These are phyloP conservation scores for Philaenus spumarius DNA, from an alignment of 1,140 invertebrate genomes.

Conservation along the genomic window DNA sequence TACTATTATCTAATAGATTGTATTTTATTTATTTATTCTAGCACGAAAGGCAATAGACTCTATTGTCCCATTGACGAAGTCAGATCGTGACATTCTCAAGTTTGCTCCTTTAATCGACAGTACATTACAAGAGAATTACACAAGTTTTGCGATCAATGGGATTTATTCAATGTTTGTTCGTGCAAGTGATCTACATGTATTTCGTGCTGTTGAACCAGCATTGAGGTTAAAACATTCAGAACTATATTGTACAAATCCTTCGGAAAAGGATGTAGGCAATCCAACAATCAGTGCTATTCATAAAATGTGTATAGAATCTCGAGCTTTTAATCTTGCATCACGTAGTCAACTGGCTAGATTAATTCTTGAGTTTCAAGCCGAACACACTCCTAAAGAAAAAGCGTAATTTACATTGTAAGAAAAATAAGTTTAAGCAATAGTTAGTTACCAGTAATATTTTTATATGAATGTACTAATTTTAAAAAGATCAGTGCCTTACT, in stretches of 20 bases:
- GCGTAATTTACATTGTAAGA: no score
- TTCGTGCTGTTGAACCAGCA: constrained; percentile 63
- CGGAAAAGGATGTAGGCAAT: constrained; percentile 7
- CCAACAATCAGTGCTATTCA: not conserved
- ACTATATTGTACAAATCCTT: constrained; percentile 4
- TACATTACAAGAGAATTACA: constrained; percentile 5
- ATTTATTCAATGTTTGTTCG: constrained; percentile 59
- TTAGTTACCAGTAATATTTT: no score
- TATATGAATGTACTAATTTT: no score
- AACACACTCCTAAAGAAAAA: not conserved
- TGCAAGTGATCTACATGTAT: constrained; percentile 52
- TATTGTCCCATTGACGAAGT: constrained; percentile 51
- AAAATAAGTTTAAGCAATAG: no score
- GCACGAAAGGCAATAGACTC: constrained; percentile 49
- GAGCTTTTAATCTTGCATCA: constrained; percentile 27
- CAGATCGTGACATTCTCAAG: constrained; percentile 51
- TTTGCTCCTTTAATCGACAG: constrained; percentile 13
- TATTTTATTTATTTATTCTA: constrained; percentile 22
- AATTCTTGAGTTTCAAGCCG: constrained; percentile 26
- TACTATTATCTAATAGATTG: not conserved
- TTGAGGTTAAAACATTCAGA: constrained; percentile 38
- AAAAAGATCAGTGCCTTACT: no score
- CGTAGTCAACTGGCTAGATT: constrained; percentile 29
- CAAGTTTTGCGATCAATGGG: constrained; percentile 35
- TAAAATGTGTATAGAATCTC: constrained; percentile 16